Percentiles rank a stretch among this genome's conserved stretches.
Evolutionary conservation across 2,797 vertebrate genomes (phyloP).

Genomic region (Alauda arvensis): DNA sequence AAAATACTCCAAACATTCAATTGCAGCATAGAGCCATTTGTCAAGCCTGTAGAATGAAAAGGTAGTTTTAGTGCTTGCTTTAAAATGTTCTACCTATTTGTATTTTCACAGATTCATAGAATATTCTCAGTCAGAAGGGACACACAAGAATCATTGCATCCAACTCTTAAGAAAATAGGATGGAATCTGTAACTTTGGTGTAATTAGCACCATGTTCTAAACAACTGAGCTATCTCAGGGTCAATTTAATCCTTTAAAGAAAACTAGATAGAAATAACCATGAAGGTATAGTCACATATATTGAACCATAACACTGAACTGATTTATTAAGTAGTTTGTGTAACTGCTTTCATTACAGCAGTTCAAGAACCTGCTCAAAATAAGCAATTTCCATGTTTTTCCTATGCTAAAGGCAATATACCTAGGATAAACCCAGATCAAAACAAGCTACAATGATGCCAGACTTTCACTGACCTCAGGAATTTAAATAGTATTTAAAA

Average conservation of each 20-base stretch:
- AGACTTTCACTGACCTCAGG: neutral
- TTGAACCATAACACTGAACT: neutral
- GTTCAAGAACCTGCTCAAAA: neutral
- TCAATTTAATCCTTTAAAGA: neutral
- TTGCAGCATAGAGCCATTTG: conserved; percentile 78
- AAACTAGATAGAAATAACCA: neutral
- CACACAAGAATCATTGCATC: neutral
- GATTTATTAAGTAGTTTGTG: neutral
- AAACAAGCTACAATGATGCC: neutral
- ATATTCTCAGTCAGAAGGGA: neutral
- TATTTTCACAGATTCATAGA: neutral
- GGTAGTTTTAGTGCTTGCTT: conserved; percentile 8
- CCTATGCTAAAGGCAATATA: neutral
- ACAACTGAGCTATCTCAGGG: neutral
- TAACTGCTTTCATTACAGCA: neutral
- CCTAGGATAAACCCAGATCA: neutral
- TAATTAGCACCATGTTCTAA: neutral
- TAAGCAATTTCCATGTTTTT: neutral
- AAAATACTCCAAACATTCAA: conserved; percentile 86
- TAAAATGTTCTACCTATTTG: neutral
- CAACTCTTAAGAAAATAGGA: neutral
- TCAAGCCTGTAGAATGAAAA: conserved; percentile 72
- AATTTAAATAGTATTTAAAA: neutral
- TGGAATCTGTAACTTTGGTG: neutral
- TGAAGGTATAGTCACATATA: neutral